Base-by-base conservation (phyloP, 92 coral and sea anemone genomes). In the Paragorgia papillata region DNA sequence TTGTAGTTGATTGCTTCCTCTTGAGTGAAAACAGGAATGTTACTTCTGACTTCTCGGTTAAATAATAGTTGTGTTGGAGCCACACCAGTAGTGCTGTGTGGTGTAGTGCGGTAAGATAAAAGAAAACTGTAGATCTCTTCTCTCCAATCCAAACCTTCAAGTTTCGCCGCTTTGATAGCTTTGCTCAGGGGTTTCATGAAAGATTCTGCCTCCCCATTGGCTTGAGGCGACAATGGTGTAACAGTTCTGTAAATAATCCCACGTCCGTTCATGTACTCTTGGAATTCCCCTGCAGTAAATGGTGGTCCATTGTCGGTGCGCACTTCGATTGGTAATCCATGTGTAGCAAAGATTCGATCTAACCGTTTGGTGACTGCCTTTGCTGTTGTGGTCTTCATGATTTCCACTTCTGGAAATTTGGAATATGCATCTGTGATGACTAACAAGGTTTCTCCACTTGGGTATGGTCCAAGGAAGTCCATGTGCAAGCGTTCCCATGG, bases 201-300 rank as follows among this genome's bases (percentile, higher is more conserved):
- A 25, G 83, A 53, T 39, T 79, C 83, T 18, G 66, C 75, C 66
- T 64, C 75, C 7, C 83, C 75, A 79, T 64, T 79, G 2, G 83
- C 83, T 35, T 79, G 83, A 66, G 83, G 83, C 74, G 74, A 77
- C 19, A 77, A 37, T 22, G 71, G 74, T 20, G 82, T 75, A 3
- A 75, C 44, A 7, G 69, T 58, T 56, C 24, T 20, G 32, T 75
- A 34, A 22, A 60, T 18, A 13, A 58, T 40, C 21, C 81, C 59
- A 0, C 58, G 59, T 35, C 43, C 41, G 21, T 61, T 59, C 70
- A 75, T 37, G 40, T 37, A 75, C 7, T 75, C 15, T 18, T 60
- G 55, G 15, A 41, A 27, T 32, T 75, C 70, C 2, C 35, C 22
- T 21, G 58, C 35, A 50, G 24, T 35, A 75, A 75, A 75, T 9